A percentile compares a stretch with the other conserved stretches of the same genome.
Evolutionary conservation across 2,888 invertebrate genomes (phyloP).

Genomic region (Agrochola circellaris): DNA sequence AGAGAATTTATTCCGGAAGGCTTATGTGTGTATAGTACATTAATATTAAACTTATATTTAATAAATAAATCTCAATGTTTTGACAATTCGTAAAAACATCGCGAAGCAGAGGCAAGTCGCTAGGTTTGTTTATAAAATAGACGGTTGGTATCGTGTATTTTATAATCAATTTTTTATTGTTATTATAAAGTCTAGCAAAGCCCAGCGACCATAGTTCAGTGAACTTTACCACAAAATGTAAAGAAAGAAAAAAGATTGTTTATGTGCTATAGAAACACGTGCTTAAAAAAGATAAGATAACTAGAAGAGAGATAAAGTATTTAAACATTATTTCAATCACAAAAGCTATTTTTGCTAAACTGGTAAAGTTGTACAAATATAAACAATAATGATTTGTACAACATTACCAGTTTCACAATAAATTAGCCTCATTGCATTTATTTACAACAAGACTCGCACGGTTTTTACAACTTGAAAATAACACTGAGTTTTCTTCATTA

Average conservation of each 20-base stretch:
- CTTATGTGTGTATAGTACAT: too few relatives aligned
- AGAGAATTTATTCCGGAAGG: neutral
- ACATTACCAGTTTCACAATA: neutral
- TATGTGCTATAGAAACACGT: neutral
- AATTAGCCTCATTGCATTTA: neutral
- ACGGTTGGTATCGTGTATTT: neutral
- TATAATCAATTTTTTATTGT: neutral
- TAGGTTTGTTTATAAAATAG: neutral
- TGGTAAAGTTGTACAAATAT: too few relatives aligned
- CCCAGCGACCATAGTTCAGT: neutral
- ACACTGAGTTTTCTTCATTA: neutral
- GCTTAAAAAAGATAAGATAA: neutral
- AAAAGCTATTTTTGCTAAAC: conserved; percentile 2
- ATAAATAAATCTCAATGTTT: too few relatives aligned
- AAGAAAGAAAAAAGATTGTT: neutral
- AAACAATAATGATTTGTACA: too few relatives aligned
- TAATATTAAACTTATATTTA: too few relatives aligned
- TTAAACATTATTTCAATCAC: neutral
- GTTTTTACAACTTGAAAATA: neutral
- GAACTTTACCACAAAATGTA: conserved; percentile 3
- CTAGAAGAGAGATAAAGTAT: neutral
- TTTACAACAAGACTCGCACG: neutral
- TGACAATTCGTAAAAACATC: too few relatives aligned
- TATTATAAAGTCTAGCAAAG: neutral
- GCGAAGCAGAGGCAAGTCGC: too few relatives aligned